phyloP scores from a whole-genome alignment of 2,113 vertebrate genomes.

The Odocoileus hemionus region DNA sequence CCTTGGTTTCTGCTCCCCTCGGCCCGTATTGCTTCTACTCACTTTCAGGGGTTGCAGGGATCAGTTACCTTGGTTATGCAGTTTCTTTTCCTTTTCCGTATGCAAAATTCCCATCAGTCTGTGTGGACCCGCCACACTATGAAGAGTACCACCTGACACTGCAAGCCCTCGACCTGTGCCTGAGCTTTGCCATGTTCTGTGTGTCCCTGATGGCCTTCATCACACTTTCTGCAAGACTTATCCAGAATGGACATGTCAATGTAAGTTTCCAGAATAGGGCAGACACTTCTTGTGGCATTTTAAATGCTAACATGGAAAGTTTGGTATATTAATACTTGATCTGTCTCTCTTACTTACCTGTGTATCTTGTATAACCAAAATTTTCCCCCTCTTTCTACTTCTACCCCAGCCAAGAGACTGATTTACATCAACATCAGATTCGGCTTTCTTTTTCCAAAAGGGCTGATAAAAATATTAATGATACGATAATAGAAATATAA shows the following conservation, averaged over 20 bases:
- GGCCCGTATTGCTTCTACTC: conserved; percentile 69
- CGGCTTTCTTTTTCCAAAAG: neutral
- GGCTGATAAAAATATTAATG: neutral
- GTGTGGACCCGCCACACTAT: conserved; percentile 17
- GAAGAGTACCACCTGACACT: conserved; percentile 64
- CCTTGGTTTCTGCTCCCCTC: conserved; percentile 68
- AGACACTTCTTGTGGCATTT: neutral
- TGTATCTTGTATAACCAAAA: neutral
- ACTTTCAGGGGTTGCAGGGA: conserved; percentile 63
- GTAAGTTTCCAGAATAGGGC: neutral
- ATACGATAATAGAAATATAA: neutral
- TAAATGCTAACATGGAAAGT: neutral
- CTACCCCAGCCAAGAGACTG: neutral
- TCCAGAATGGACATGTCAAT: conserved; percentile 44
- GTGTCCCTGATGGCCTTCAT: conserved; percentile 20
- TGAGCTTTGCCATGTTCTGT: conserved; percentile 36
- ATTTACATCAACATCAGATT: neutral
- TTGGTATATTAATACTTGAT: neutral
- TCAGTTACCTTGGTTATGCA: conserved; percentile 50
- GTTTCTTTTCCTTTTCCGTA: conserved; percentile 66
- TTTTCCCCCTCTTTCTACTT: neutral
- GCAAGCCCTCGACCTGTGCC: conserved; percentile 13
- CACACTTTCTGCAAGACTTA: conserved; percentile 54
- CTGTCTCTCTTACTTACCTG: neutral
- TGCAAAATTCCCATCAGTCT: conserved; percentile 42